Base-by-base conservation (phyloP, 2,888 invertebrate genomes). In the Eurois occulta region DNA sequence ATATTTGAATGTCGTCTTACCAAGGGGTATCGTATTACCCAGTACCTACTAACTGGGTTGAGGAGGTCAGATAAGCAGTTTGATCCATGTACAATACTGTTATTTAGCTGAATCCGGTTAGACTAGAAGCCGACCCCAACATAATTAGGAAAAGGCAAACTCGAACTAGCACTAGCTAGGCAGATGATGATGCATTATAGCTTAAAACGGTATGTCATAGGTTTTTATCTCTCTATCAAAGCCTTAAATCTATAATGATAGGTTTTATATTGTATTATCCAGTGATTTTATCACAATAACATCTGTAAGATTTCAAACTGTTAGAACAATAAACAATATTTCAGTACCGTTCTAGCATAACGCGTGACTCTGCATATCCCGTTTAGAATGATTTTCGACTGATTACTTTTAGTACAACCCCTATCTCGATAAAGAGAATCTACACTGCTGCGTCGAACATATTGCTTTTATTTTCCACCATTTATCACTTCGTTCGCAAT, bases 401-500 rank as follows among this genome's bases (percentile, higher is more conserved):
- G 21, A 72, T 24, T 65, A 38, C 43, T 69, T 69, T 79, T 32
- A 77, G 55, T 58, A 46, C 48, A 65, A 48, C n/a, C 24, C n/a
- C 18, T 62, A 66, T 73, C 52, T 48, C 35, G 65, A 73, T 72
- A 78, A 78, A 73, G 43, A 64, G 16, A 64, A 86, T 65, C 41
- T 67, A 72, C 74, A 72, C 38, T 16, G 11, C 52, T 62, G 13
- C 28, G 64, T 58, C 72, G 62, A 72, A 75, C 66, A 79, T 80
- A 82, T 81, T 76, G 74, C 55, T 68, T 32, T 52, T 72, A 72
- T 68, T 87, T 71, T 70, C 76, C 70, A 64, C 69, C 86, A 86
- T 87, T 84, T 68, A 83, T 88, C 86, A 88, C 86, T 85, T 46
- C 21, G 67, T 67, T 80, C 78, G 87, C 75, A 83, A 87, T 86